Conservation (phyloP, 2,888 invertebrate genomes). For the Strigamia maritima region DNA sequence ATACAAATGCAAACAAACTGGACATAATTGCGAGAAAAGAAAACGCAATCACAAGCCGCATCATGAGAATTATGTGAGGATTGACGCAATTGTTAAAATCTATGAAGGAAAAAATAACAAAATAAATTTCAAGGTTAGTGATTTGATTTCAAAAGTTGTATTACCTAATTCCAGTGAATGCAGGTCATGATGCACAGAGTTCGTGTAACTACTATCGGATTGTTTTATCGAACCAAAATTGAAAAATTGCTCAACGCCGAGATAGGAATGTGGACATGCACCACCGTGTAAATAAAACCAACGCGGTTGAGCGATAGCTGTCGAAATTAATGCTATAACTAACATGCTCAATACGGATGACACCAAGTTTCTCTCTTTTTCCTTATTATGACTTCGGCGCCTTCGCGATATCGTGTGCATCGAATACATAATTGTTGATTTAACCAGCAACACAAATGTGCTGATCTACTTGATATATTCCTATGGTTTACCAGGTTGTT, state of each 20-base stretch:
- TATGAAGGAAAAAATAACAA: conserved; percentile 52
- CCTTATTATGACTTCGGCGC: conserved; percentile 49
- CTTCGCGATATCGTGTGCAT: conserved; percentile 34
- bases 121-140: not conserved
- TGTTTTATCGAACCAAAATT: conserved; percentile 57
- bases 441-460: not conserved
- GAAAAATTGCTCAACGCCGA: conserved; percentile 67
- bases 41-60: conserved; percentile 64
- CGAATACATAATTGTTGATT: not conserved
- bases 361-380: conserved; percentile 66
- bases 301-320: conserved; percentile 67
- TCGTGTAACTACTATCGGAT: not conserved
- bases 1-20: conserved; percentile 65
- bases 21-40: conserved; percentile 68
- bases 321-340: conserved; percentile 66
- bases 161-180: not conserved
- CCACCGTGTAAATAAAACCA: conserved; percentile 69
- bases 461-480: not conserved
- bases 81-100: conserved; percentile 64
- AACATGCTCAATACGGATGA: conserved; percentile 68
- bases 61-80: conserved; percentile 63
- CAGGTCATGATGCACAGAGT: conserved; percentile 3
- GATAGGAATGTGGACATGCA: conserved; percentile 61
- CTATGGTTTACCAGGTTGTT: not conserved
- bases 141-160: no score